A percentile compares a stretch with the other conserved stretches of the same genome.
Evolutionary conservation across 1,140 invertebrate genomes (phyloP).

Genomic region (Trichogramma pretiosum): DNA sequence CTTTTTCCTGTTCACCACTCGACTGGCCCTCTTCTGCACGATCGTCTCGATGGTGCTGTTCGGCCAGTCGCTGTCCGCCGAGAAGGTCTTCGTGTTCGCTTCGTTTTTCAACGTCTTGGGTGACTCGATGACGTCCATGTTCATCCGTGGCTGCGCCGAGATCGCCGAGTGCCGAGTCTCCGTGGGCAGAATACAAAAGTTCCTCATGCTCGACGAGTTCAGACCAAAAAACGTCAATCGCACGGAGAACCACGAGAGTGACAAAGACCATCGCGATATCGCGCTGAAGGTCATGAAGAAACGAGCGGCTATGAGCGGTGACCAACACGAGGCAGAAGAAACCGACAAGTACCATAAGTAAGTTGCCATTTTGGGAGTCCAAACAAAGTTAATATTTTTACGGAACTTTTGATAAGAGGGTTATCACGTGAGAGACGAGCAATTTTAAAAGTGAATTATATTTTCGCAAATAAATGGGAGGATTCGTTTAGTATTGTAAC

Average conservation of each 20-base stretch:
- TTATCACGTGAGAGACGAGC: no score
- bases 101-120: slow-evolving; percentile 57
- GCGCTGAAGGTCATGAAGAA: no score
- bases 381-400: no score
- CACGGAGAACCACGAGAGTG: no score
- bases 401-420: no score
- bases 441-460: no score
- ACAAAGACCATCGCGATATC: no score
- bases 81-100: slow-evolving; percentile 56
- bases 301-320: slow-evolving; percentile 6
- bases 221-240: slow-evolving; percentile 9
- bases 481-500: no score
- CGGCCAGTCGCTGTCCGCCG: slow-evolving; percentile 45
- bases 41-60: slow-evolving; percentile 53
- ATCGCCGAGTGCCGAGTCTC: slow-evolving; percentile 54
- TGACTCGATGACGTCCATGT: slow-evolving; percentile 60
- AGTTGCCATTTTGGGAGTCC: no score
- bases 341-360: no score
- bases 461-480: no score
- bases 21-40: slow-evolving; percentile 57
- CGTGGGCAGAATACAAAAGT: slow-evolving; percentile 49
- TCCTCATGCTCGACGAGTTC: slow-evolving; percentile 48
- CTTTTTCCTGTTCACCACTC: slow-evolving; percentile 60
- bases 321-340: slow-evolving; percentile 21
- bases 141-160: slow-evolving; percentile 60